Percentiles rank a stretch among this genome's conserved stretches.
Conservation (phyloP, 2,888 invertebrate species). For the Girardia tigrina region DNA sequence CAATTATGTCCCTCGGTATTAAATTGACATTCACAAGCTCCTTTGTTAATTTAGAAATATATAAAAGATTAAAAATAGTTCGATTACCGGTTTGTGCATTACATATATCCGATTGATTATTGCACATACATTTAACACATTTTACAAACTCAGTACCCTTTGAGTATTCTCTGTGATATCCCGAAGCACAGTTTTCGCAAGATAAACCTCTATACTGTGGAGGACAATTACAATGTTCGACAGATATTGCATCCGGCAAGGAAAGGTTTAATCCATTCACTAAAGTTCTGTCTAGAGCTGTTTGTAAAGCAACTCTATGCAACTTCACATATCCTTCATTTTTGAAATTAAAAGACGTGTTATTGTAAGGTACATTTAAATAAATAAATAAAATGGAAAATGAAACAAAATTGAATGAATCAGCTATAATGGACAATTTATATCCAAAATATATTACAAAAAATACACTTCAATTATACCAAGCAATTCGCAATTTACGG, state of each 20-base stretch:
- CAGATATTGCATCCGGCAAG: neutral
- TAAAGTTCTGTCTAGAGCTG: neutral
- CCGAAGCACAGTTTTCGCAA: constrained; percentile 27
- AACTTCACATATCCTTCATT: neutral
- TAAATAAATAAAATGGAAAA: too few species aligned
- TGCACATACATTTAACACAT: constrained; percentile 28
- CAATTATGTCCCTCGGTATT: constrained; percentile 20
- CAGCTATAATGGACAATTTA: too few species aligned
- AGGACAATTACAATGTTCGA: constrained; percentile 27
- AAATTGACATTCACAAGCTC: constrained; percentile 16
- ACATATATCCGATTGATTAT: constrained; percentile 27
- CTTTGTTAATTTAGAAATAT: neutral
- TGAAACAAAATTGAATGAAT: too few species aligned
- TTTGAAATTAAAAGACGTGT: too few species aligned
- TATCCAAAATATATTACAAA: too few species aligned
- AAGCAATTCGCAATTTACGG: too few species aligned
- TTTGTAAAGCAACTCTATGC: neutral
- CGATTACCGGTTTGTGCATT: constrained; percentile 17
- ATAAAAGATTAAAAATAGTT: neutral
- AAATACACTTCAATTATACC: too few species aligned
- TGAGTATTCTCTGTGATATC: constrained; percentile 10
- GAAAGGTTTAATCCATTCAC: neutral
- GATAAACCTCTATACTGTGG: neutral
- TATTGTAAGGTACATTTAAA: too few species aligned
- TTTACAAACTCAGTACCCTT: constrained; percentile 3